Evolutionary conservation across 2,797 vertebrate genomes (phyloP).

Genomic region (Intellagama lesueurii): DNA sequence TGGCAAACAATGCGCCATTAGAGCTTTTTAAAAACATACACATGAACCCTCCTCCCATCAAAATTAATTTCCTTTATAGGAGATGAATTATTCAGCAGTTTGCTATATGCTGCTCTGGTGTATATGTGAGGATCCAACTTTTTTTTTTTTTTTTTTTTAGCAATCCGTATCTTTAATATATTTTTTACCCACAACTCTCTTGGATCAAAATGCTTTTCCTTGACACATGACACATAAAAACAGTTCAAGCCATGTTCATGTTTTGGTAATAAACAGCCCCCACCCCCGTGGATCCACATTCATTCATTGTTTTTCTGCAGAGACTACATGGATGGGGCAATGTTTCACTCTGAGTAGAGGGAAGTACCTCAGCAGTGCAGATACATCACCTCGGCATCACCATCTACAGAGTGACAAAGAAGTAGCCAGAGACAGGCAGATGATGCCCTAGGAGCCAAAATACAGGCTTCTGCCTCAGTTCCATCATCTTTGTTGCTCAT

Average conservation of each 20-base stretch:
- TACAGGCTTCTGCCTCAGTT: neutral
- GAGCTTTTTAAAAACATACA: neutral
- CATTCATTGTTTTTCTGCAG: neutral
- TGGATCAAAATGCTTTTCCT: neutral
- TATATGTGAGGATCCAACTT: neutral
- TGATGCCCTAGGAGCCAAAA: too few relatives aligned
- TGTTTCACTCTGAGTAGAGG: too few relatives aligned
- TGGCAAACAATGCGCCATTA: neutral
- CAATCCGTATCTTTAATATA: too few relatives aligned
- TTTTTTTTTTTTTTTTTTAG: too few relatives aligned
- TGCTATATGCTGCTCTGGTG: neutral
- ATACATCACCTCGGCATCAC: too few relatives aligned
- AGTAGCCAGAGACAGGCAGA: too few relatives aligned
- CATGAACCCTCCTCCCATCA: slow-evolving; percentile 4
- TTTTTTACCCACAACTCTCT: too few relatives aligned
- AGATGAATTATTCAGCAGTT: slow-evolving; percentile 40
- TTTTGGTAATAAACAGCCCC: slow-evolving; percentile 15
- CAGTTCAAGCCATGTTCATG: neutral
- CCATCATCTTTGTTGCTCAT: too few relatives aligned
- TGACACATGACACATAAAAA: neutral
- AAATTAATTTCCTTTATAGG: slow-evolving; percentile 44
- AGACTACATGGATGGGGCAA: too few relatives aligned
- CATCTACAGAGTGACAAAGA: too few relatives aligned
- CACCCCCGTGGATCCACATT: slow-evolving; percentile 17
- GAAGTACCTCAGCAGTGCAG: neutral